These are phyloP conservation scores for Erethizon dorsatum DNA, from an alignment of 2,797 vertebrate species.

Conservation along the genomic window DNA sequence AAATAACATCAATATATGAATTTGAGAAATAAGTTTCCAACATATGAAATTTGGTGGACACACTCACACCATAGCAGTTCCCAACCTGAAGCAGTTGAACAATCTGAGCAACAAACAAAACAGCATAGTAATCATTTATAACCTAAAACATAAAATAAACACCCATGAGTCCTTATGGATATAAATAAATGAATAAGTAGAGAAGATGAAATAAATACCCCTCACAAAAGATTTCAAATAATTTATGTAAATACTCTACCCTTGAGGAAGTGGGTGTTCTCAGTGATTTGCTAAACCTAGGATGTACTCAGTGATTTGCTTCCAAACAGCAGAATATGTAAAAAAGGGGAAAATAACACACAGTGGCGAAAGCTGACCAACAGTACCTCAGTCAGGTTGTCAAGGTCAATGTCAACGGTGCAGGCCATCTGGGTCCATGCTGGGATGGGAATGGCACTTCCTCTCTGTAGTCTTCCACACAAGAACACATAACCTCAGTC, in stretches of 20 bases:
- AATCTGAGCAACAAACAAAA: neutral
- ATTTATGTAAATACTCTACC: neutral
- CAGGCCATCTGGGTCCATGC: too few relatives aligned
- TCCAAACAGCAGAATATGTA: neutral
- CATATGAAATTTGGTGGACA: neutral
- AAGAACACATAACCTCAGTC: neutral
- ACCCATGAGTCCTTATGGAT: neutral
- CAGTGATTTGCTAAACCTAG: neutral
- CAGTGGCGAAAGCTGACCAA: neutral
- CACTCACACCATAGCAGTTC: neutral
- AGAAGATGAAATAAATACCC: neutral
- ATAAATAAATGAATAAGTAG: neutral
- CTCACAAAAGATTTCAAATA: neutral
- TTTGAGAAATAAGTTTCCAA: neutral
- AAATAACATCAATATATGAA: neutral
- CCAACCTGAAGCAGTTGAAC: neutral
- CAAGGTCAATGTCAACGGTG: neutral
- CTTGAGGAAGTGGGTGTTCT: neutral
- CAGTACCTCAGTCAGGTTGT: neutral
- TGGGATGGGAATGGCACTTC: neutral
- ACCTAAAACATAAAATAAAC: neutral
- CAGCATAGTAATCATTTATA: neutral
- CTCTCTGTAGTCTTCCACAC: neutral
- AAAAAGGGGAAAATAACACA: neutral
- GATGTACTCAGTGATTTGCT: neutral